Evolutionary conservation across 2,113 vertebrate species (phyloP).

Genomic region (Percina caprodes): DNA sequence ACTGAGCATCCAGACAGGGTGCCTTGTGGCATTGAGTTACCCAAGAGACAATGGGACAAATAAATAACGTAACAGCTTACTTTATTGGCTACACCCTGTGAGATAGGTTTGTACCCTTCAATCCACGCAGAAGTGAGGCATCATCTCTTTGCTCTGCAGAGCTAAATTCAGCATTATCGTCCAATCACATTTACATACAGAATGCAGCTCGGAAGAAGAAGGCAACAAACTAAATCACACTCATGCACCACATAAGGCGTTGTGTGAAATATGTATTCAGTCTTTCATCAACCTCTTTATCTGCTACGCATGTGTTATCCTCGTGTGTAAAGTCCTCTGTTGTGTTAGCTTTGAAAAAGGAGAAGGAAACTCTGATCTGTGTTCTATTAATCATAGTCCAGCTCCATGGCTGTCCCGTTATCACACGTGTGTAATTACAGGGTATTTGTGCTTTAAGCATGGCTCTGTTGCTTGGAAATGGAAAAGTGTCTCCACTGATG

Average conservation of each 20-base stretch:
- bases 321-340: slow-evolving; percentile 67
- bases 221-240: slow-evolving; percentile 68
- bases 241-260: slow-evolving; percentile 67
- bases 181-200: slow-evolving; percentile 75
- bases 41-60: slow-evolving; percentile 75
- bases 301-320: slow-evolving; percentile 57
- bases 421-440: slow-evolving; percentile 74
- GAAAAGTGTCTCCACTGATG: slow-evolving; percentile 75
- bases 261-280: slow-evolving; percentile 74
- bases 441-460: slow-evolving; percentile 74
- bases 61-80: slow-evolving; percentile 75
- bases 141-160: slow-evolving; percentile 66
- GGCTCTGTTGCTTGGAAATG: slow-evolving; percentile 67
- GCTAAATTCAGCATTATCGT: slow-evolving; percentile 72
- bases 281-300: slow-evolving; percentile 78
- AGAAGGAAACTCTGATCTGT: slow-evolving; percentile 70
- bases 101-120: slow-evolving; percentile 55
- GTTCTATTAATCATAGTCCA: slow-evolving; percentile 80
- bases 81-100: slow-evolving; percentile 70
- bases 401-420: slow-evolving; percentile 64
- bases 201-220: slow-evolving; percentile 61
- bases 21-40: slow-evolving; percentile 66
- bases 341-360: slow-evolving; percentile 75
- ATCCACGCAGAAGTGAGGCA: slow-evolving; percentile 60
- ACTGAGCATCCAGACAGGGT: slow-evolving; percentile 49